These are phyloP conservation scores for Ramphastos sulfuratus DNA, from an alignment of 2,113 vertebrate species.

Conservation along the genomic window DNA sequence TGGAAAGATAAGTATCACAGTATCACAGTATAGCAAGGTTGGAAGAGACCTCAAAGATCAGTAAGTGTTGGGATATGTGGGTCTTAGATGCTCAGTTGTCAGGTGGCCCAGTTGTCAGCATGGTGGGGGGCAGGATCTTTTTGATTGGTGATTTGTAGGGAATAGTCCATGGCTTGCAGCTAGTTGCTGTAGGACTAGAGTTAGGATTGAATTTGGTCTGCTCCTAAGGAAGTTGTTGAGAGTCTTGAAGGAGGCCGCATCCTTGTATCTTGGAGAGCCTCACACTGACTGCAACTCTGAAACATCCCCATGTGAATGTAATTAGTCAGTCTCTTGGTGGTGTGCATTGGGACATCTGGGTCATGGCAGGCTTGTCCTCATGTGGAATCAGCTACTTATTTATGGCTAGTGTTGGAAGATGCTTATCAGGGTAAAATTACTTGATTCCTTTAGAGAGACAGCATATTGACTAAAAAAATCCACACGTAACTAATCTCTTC, in stretches of 20 bases:
- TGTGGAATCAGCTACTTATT: not conserved
- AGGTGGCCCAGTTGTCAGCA: not conserved
- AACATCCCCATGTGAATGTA: accelerated
- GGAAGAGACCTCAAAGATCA: no score
- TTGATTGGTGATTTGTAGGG: accelerated
- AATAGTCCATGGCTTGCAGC: not conserved
- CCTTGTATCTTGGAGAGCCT: not conserved
- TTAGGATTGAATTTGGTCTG: not conserved
- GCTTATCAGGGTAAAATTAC: not conserved
- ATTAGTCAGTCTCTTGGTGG: accelerated
- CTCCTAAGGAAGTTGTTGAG: not conserved
- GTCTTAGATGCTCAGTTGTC: not conserved
- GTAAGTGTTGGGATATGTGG: not conserved
- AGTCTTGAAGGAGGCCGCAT: not conserved
- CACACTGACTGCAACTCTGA: not conserved
- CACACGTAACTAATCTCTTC: no score
- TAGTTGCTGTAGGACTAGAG: not conserved
- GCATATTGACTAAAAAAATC: no score
- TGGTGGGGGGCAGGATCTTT: accelerated
- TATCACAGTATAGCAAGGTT: no score
- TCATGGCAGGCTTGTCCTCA: not conserved
- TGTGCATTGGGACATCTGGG: accelerated
- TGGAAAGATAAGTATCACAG: not conserved
- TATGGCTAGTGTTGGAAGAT: not conserved
- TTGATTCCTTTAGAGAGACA: no score